Evolutionary conservation across 1,140 invertebrate genomes (phyloP), one percentile per base, ranked within the genome.

Genomic region (Brachionus rubens): DNA sequence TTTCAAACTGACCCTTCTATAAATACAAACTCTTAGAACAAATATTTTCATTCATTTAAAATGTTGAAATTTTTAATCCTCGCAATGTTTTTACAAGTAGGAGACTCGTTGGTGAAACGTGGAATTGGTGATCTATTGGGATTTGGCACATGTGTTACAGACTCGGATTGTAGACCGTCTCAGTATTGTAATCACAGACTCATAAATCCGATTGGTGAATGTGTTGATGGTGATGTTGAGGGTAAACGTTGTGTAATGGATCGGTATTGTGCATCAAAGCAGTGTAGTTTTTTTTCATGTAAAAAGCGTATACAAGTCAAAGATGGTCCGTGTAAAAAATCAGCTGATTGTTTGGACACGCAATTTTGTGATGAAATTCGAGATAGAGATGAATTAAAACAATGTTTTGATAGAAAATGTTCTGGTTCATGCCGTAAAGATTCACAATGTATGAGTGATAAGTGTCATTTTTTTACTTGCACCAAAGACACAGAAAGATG

Each of bases 331-430:
- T 72, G 68, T 48, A 54, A 72, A 24, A 33, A 26, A 36, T 72
- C 68, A 12, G 68, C 50, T 14, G 68, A 72, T 40, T 72, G 68
- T 14, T 54, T 54, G 36, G 68, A 72, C 0, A 54, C 28, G 12
- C 68, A 72, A 21, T 72, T 30, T 41, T 72, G 68, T 14, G 21
- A 72, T 54, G 68, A 72, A 12, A 72, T 72, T 21, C 2, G 19
- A 30, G 68, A 16, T 10, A 36, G 50, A 36, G 68, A 72, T 14
- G 52, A 56, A 19, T 24, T 72, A 14, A 48, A 33, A 40, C 68
- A 72, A 30, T 72, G 68, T 21, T 72, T 72, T 54, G 68, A 72
- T 24, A 36, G 68, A 36, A 72, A 72, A 26, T 72, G 68, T 41
- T 40, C 28, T 2, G 68, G 68, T 9, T 36, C 43, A 16, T 72